Percentiles rank a stretch among this genome's conserved stretches.
Conservation (phyloP, 1,140 invertebrate genomes). For the Solenopsis invicta region DNA sequence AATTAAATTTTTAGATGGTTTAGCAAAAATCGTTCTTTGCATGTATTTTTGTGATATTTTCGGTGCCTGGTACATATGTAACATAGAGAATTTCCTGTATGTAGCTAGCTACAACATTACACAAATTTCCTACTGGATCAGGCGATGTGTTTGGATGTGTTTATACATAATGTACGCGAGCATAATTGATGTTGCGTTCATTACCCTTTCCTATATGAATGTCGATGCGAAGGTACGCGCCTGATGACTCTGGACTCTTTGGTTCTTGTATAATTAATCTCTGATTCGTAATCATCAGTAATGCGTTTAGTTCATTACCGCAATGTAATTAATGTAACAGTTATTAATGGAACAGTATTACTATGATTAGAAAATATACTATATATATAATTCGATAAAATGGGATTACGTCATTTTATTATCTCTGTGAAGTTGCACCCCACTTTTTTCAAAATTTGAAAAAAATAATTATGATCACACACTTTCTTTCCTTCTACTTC, state of each 20-base stretch:
- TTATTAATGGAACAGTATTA: conserved; percentile 76
- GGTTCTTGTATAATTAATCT: conserved; percentile 37
- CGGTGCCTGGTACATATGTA: conserved; percentile 27
- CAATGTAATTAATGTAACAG: conserved; percentile 78
- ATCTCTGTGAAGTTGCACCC: not conserved
- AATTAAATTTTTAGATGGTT: no score
- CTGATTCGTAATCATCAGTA: conserved; percentile 24
- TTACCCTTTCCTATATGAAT: conserved; percentile 64
- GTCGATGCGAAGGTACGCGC: conserved; percentile 34
- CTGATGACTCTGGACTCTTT: conserved; percentile 8
- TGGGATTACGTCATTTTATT: conserved; percentile 28
- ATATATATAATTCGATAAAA: conserved; percentile 70
- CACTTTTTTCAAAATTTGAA: no score
- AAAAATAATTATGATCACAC: not conserved
- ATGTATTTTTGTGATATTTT: conserved; percentile 3
- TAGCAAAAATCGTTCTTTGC: no score
- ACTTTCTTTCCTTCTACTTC: no score
- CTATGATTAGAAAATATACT: conserved; percentile 73
- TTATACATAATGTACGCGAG: conserved; percentile 58
- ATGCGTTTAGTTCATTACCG: conserved; percentile 62
- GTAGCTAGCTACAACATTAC: conserved; percentile 40
- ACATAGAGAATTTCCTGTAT: conserved; percentile 6
- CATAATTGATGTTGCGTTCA: conserved; percentile 71
- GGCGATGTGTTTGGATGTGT: not conserved
- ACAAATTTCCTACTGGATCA: not conserved